phyloP scores from a whole-genome alignment of 2,113 vertebrate species.

The Gallinago media region DNA sequence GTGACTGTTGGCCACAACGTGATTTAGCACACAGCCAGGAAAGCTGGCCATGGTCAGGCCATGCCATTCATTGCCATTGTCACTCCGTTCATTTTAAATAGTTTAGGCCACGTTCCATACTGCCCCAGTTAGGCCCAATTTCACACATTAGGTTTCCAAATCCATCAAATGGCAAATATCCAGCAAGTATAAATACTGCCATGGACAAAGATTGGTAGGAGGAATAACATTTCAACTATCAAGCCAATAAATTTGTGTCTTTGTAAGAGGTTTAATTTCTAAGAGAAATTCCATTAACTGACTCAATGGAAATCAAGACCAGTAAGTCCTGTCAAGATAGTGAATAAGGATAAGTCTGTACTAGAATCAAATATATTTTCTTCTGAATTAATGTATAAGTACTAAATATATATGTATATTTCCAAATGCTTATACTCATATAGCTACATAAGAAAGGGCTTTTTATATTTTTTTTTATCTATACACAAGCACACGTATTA shows the following conservation, averaged over 20 bases:
- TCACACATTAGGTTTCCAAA: not conserved
- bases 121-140: not conserved
- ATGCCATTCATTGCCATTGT: not conserved
- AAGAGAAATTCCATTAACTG: not conserved
- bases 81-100: no score
- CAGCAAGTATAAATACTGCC: not conserved
- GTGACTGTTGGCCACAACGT: fast-evolving
- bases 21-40: fast-evolving
- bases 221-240: not conserved
- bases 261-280: not conserved
- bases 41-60: not conserved
- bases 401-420: not conserved
- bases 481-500: not conserved
- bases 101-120: not conserved
- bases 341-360: not conserved
- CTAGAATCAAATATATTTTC: not conserved
- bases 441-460: not conserved
- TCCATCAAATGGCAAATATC: not conserved
- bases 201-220: not conserved
- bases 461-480: not conserved
- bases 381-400: not conserved
- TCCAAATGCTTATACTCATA: not conserved
- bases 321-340: not conserved
- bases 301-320: not conserved
- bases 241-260: not conserved